Evolutionary conservation across 2,888 invertebrate species (phyloP).

Genomic region (Xiphydria camelus): DNA sequence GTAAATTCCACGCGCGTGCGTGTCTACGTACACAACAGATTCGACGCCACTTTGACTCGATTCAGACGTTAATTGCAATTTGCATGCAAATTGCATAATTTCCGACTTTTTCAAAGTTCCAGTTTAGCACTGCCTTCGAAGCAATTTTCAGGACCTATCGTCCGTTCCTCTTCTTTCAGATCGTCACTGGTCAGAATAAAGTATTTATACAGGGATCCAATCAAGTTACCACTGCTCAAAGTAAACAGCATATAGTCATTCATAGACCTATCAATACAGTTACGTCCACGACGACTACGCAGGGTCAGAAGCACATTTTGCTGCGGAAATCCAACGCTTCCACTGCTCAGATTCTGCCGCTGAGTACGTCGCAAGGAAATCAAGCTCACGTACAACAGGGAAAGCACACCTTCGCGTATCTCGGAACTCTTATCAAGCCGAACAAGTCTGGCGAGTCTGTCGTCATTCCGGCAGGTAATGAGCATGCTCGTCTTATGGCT

Average conservation of each 20-base stretch:
- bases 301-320: conserved; percentile 50
- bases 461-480: conserved; percentile 49
- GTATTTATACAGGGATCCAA: conserved; percentile 49
- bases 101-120: no score
- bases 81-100: no score
- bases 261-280: conserved; percentile 45
- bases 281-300: conserved; percentile 29
- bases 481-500: no score
- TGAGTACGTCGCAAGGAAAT: conserved; percentile 43
- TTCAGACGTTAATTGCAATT: no score
- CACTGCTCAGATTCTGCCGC: conserved; percentile 51
- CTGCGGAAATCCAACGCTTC: conserved; percentile 48
- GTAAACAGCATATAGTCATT: conserved; percentile 45
- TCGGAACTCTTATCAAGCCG: conserved; percentile 53
- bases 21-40: no score
- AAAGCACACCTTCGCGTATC: conserved; percentile 54
- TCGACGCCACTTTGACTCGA: no score
- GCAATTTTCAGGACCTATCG: no score
- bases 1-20: no score
- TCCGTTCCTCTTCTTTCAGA: conserved; percentile 40
- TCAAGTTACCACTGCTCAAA: conserved; percentile 43
- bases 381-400: conserved; percentile 41
- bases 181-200: conserved; percentile 46
- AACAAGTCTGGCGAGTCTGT: conserved; percentile 50
- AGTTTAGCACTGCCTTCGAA: no score